Percentiles rank a stretch among this genome's conserved stretches.
phyloP scores from a whole-genome alignment of 2,888 invertebrate genomes.

The Chalcis sispes region DNA sequence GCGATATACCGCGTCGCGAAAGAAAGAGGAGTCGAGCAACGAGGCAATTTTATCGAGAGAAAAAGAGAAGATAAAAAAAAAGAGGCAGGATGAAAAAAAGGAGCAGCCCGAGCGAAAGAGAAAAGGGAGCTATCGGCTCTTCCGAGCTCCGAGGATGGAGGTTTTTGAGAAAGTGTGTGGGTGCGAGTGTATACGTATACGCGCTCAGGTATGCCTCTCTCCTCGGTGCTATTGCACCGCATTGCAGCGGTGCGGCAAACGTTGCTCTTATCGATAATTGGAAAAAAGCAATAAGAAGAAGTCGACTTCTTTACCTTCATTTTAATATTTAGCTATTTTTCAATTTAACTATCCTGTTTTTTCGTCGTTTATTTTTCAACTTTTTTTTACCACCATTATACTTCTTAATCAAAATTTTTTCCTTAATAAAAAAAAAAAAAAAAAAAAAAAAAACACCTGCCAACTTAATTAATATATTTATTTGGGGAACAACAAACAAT shows the following conservation, averaged over 20 bases:
- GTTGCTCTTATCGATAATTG: constrained; percentile 72
- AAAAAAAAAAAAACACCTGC: no score
- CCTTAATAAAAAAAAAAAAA: no score
- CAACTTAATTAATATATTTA: no score
- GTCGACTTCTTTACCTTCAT: not conserved
- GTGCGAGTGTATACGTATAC: not conserved
- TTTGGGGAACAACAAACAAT: no score
- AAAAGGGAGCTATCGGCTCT: not conserved
- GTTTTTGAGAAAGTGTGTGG: not conserved
- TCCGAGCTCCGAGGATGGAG: not conserved
- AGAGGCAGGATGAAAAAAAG: not conserved
- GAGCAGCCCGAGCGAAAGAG: not conserved
- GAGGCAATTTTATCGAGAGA: constrained; percentile 64
- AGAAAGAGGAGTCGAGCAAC: constrained; percentile 47
- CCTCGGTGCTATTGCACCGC: no score
- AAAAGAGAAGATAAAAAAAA: constrained; percentile 40
- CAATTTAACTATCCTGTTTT: no score
- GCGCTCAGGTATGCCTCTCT: not conserved
- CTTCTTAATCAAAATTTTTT: no score
- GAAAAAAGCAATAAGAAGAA: constrained; percentile 64
- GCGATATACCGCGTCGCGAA: constrained; percentile 17
- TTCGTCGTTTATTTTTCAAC: not conserved
- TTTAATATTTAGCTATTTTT: no score
- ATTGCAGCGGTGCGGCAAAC: constrained; percentile 61
- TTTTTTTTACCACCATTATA: no score